Evolutionary conservation across 2,888 invertebrate species (phyloP), one percentile per base, ranked within the genome.

Genomic region (Disparrhopalites patrizii): DNA sequence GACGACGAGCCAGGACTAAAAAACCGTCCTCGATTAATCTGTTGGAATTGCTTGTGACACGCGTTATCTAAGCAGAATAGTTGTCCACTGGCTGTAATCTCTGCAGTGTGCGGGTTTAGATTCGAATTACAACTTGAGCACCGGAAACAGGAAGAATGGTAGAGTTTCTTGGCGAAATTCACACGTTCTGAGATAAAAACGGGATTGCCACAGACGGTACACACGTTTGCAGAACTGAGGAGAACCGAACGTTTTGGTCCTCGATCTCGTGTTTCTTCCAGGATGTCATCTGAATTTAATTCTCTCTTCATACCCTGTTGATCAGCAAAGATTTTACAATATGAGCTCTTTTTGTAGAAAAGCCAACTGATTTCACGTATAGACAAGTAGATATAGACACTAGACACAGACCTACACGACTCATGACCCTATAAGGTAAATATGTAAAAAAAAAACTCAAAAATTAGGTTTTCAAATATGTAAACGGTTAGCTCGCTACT

Each of bases 81-180:
- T n/a, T 60, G 55, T 30, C 69, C 71, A 50, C 72, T 70, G 8
- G 70, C 36, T 20, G 73, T 70, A 38, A 68, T 65, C 43, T 74
- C 74, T 23, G 70, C 72, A 33, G 70, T 71, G 30, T 74, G 70
- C 8, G 73, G 74, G 64, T 74, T 74, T 20, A 74, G 55, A 58
- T 68, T 64, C 57, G 55, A 58, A 2, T 67, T 66, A 66, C 74
- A 74, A 56, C 69, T 69, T 50, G 68, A 68, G 60, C 74, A 74
- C 25, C 68, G 67, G 55, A 74, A 72, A 68, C 74, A 74, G 20
- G 71, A 70, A 51, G 72, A 70, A 69, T 74, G 74, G 52, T 68
- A 74, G 10, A 73, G 62, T 68, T 72, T 73, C 55, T 74, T 73
- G 58, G 67, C 36, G 50, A 74, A 73, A 47, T 73, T 55, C 15